Base-by-base conservation (phyloP, 53 echinoderm and acorn worm species). In the Echinometra lucunter region DNA sequence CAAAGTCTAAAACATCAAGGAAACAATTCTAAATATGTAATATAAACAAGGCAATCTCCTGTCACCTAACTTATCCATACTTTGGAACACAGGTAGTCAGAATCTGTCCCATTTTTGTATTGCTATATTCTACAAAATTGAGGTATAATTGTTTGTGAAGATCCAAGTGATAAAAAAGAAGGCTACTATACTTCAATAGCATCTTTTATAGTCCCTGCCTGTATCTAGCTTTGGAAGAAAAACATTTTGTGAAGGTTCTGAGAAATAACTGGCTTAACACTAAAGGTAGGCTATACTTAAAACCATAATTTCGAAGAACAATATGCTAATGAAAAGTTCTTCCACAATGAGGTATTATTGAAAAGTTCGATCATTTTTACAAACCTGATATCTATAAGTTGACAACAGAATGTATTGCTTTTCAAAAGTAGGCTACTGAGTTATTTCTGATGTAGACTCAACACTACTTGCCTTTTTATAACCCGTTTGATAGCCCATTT, bases 21-120 rank as follows among this genome's bases (percentile, higher is more conserved):
- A 30, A 69, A 69, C 69, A 69, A 34, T 34, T 69, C 30, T 19
- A 32, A 11, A 32, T 7, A 69, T 15, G 1, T 30, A 9, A 69
- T 69, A 34, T 32, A 69, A 69, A 69, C 69, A 69, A 69, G 69
- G 69, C 69, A 63, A n/a, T n/a, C n/a, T n/a, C 21, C 63, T 63
- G 23, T 63, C 23, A 63, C 13, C 15, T 12, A 69, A 34, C 32
- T 32, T 69, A 34, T 11, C 69, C 34, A 63, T 21, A 63, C 25
- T 69, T 10, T 8, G 34, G 34, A 34, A 28, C 1, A 30, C 69
- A 69, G 30, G 34, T 69, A 30, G 32, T 32, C 4, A 9, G 10
- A 8, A 69, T 63, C 4, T 0, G 21, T 21, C 63, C 63, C 23
- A 21, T 34, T 34, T n/a, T 69, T 69, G 8, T 10, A 69, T 32